A percentile compares a stretch with the other conserved stretches of the same genome.
Evolutionary conservation across 2,113 vertebrate species (phyloP).

Genomic region (Empidonax alnorum): DNA sequence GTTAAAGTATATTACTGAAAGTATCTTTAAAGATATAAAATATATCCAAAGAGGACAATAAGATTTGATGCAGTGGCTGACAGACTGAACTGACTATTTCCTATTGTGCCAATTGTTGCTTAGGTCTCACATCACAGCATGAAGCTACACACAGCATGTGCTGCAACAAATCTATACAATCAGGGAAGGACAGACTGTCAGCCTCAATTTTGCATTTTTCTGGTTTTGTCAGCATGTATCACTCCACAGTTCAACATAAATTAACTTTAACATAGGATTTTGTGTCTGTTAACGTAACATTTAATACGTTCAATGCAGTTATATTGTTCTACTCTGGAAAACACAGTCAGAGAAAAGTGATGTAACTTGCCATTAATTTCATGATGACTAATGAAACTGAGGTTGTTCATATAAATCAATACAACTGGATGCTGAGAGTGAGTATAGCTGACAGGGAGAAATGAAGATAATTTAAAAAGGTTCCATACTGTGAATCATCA

Average conservation of each 20-base stretch:
- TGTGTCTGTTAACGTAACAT: constrained; percentile 7
- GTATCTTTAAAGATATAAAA: not conserved
- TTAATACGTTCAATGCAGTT: not conserved
- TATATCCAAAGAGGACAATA: not conserved
- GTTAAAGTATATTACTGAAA: not conserved
- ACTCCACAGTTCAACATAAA: constrained; percentile 37
- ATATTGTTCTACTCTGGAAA: constrained; percentile 24
- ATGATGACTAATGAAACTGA: constrained; percentile 53
- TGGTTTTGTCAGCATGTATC: constrained; percentile 15
- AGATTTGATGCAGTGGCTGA: not conserved
- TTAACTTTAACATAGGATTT: constrained; percentile 44
- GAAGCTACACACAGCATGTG: not conserved
- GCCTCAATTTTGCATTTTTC: constrained; percentile 16
- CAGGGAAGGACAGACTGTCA: not conserved
- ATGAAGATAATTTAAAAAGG: constrained; percentile 59
- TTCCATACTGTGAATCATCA: constrained; percentile 60
- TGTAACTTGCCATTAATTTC: constrained; percentile 28
- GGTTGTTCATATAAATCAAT: constrained; percentile 57
- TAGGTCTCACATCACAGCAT: not conserved
- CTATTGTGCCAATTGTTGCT: not conserved
- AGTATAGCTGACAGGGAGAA: constrained; percentile 39
- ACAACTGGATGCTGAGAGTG: constrained; percentile 51
- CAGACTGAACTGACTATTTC: not conserved
- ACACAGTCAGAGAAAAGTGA: not conserved
- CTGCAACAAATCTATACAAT: not conserved